Evolutionary conservation across 2,888 invertebrate species (phyloP), one percentile per base, ranked within the genome.

Genomic region (Creontiades dilutus): DNA sequence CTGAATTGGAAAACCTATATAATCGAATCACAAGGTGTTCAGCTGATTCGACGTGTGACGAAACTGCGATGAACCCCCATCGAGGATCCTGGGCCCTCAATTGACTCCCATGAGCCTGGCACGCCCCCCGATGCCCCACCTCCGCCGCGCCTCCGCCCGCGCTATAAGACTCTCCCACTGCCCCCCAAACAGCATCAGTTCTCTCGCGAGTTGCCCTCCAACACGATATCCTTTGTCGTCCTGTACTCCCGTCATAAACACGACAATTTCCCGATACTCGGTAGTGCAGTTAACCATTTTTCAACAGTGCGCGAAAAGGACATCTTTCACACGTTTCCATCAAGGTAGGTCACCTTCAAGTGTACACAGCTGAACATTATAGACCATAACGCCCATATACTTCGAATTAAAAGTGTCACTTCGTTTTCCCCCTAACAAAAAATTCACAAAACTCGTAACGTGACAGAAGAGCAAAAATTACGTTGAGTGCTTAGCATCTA

Each of bases 161-260:
- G 23, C 23, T 68, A 68, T 68, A 68, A 68, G 68, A 68, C 68
- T 12, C 23, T 68, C 68, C 68, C 68, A 19, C 37, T 19, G 12
- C 68, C 68, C 68, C 19, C 27, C 23, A 23, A 61, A 68, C 68
- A 23, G 12, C 68, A 68, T 23, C 68, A 68, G 68, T 68, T 23
- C 68, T 2, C 68, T 68, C 19, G 19, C 68, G 68, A 68, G 4
- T 12, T 19, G 4, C 11, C 12, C 12, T 68, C 11, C 19, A 27
- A 23, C 5, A 23, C 68, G 68, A 23, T 13, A 23, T 1, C 19
- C 2, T 27, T 19, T 23, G 12, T 27, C 19, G 11, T 68, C n/a
- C n/a, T n/a, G n/a, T 52, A 52, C 11, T 52, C 52, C 14, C 52
- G 2, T 37, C 7, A 52, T 4, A 68, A 68, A 68, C 13, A n/a